Evolutionary conservation across 2,113 vertebrate genomes (phyloP).

Genomic region (Dasypus novemcinctus): DNA sequence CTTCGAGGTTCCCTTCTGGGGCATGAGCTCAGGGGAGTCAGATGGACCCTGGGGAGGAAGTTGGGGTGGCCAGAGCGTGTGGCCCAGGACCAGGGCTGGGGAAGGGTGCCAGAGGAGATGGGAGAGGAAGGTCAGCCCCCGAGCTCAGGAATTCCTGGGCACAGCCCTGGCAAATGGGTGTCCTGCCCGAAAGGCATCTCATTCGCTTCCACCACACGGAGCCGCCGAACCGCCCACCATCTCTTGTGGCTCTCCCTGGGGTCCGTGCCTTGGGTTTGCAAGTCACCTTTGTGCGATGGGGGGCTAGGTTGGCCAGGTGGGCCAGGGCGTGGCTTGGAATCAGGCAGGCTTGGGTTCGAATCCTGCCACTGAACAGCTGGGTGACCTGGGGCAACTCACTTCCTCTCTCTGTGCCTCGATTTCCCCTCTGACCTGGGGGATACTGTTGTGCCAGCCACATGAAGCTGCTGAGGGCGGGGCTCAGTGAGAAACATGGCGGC

Average conservation of each 20-base stretch:
- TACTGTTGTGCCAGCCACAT: no score
- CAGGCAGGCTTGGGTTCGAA: background rate
- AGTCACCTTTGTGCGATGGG: background rate
- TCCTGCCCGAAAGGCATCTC: background rate
- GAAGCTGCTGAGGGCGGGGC: no score
- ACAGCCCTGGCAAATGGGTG: background rate
- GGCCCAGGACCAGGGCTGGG: background rate
- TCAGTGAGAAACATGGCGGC: background rate
- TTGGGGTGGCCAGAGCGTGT: background rate
- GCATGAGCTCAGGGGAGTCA: background rate
- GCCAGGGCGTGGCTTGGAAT: background rate
- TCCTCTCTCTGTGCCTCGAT: background rate
- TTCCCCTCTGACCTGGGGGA: background rate
- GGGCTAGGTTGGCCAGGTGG: background rate
- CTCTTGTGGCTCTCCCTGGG: background rate
- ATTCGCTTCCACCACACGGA: background rate
- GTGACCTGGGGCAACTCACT: background rate
- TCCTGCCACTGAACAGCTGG: background rate
- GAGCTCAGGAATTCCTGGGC: background rate
- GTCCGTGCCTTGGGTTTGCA: background rate
- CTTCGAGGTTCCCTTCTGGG: background rate
- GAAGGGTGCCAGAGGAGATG: background rate
- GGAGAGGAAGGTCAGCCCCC: background rate
- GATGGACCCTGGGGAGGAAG: background rate
- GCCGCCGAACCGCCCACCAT: accelerated